Evolutionary conservation across 1,140 invertebrate genomes (phyloP).

Genomic region (Plutomurus gul): DNA sequence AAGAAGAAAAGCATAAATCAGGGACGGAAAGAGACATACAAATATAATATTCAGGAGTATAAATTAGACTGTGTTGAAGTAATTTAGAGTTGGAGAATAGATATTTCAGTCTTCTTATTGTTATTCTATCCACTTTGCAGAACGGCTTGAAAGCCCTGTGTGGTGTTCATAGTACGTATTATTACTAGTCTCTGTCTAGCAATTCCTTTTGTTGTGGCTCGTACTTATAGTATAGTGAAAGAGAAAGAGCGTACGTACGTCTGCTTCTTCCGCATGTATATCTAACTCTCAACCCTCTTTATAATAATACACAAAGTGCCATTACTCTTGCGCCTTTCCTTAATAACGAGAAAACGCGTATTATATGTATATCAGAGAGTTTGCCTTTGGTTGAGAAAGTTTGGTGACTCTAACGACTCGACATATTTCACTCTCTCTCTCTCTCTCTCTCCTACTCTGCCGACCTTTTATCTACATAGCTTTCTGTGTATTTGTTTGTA

Average conservation of each 20-base stretch:
- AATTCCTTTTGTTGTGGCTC: no score
- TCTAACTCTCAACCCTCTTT: background rate
- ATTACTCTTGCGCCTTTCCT: background rate
- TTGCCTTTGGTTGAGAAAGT: constrained; percentile 30
- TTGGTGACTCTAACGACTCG: constrained; percentile 50
- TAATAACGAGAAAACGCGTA: background rate
- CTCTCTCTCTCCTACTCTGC: no score
- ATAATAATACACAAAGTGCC: background rate
- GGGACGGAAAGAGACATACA: background rate
- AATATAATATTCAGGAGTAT: constrained; percentile 30
- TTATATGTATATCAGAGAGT: background rate
- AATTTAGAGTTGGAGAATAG: constrained; percentile 6
- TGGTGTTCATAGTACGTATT: background rate
- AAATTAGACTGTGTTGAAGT: constrained; percentile 7
- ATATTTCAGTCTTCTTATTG: background rate
- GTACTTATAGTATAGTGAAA: no score
- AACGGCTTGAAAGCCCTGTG: background rate
- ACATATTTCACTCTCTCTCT: constrained; percentile 38
- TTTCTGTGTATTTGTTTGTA: background rate
- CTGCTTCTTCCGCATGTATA: background rate
- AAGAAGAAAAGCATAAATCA: constrained; percentile 34
- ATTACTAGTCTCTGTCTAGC: background rate
- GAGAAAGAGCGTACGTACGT: background rate
- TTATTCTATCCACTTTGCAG: constrained; percentile 7
- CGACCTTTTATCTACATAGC: constrained; percentile 7